Percentiles rank a stretch among this genome's conserved stretches.
Evolutionary conservation across 1,140 invertebrate species (phyloP).

Genomic region (Cyclina sinensis): DNA sequence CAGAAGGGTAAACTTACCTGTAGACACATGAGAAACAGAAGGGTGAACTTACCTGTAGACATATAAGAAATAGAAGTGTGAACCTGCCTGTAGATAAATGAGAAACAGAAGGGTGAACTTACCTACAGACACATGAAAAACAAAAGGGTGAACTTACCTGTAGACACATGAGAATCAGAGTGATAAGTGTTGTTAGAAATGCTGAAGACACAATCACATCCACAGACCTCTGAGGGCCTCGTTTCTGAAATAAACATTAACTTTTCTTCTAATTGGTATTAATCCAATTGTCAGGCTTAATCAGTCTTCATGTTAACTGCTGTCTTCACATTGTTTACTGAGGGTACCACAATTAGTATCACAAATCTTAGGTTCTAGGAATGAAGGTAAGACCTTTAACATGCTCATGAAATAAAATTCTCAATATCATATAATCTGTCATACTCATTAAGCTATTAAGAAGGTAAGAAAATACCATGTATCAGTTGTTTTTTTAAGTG

Average conservation of each 20-base stretch:
- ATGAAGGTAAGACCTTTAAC: no score
- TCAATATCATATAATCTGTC: no score
- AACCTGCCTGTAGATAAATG: neutral
- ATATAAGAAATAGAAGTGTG: neutral
- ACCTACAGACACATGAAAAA: conserved; percentile 97
- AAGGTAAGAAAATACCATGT: no score
- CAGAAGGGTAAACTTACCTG: neutral
- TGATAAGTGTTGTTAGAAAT: conserved; percentile 94
- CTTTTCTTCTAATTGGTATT: no score
- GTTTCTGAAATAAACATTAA: conserved; percentile 89
- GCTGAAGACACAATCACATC: conserved; percentile 97
- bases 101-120: conserved; percentile 62
- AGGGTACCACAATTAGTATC: no score
- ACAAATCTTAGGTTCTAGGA: no score
- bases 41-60: neutral
- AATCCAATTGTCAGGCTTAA: no score
- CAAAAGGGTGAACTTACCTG: conserved; percentile 88
- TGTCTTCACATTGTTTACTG: no score
- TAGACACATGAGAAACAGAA: neutral
- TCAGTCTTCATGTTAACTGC: no score
- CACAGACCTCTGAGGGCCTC: conserved; percentile 97
- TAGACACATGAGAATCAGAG: conserved; percentile 96
- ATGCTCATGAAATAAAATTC: no score
- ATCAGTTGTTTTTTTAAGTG: no score
- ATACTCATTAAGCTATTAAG: no score